phyloP scores from a whole-genome alignment of 2,888 invertebrate genomes.

The Biston stratarius region DNA sequence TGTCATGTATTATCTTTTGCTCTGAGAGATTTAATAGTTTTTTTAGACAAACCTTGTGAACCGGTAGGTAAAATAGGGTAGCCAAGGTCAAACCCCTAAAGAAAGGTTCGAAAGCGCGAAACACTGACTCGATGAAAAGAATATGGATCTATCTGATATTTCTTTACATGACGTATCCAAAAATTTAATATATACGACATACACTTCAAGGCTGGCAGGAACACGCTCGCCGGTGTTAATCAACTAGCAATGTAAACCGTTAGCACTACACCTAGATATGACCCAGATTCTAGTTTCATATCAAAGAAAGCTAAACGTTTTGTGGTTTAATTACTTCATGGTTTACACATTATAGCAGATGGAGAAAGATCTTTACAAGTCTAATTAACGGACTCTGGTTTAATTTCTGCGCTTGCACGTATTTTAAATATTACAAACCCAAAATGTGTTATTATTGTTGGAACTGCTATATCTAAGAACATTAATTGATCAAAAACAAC shows the following conservation, averaged over 20 bases:
- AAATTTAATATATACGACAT: conserved; percentile 10
- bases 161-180: neutral
- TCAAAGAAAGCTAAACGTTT: conserved; percentile 38
- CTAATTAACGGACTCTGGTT: conserved; percentile 15
- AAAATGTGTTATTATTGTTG: neutral
- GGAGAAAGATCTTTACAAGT: conserved; percentile 36
- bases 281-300: conserved; percentile 32
- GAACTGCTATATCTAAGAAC: neutral
- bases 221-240: conserved; percentile 24
- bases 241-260: conserved; percentile 19
- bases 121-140: too few relatives aligned
- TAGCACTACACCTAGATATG: conserved; percentile 16
- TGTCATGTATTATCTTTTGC: too few relatives aligned
- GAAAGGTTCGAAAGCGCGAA: too few relatives aligned
- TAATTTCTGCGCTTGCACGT: neutral
- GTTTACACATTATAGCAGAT: conserved; percentile 30
- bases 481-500: too few relatives aligned
- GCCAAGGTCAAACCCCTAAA: too few relatives aligned
- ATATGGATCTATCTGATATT: neutral
- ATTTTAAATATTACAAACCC: neutral
- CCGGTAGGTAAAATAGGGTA: too few relatives aligned
- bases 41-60: too few relatives aligned
- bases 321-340: conserved; percentile 30
- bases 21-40: too few relatives aligned
- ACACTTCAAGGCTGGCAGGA: conserved; percentile 11